Conservation (phyloP, 2,113 vertebrate genomes). For the Nesoenas mayeri region DNA sequence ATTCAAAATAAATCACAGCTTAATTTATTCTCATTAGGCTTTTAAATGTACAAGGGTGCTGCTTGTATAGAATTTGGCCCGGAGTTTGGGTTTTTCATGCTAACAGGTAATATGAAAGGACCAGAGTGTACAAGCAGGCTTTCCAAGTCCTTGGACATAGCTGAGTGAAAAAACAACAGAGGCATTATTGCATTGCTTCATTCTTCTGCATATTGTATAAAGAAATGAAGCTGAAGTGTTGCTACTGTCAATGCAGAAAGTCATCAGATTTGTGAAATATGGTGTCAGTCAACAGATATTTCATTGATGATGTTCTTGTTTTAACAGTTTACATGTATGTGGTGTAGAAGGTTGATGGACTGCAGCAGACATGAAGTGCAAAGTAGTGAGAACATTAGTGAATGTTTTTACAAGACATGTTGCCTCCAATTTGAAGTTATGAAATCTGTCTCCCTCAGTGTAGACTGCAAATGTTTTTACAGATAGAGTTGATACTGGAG, state of each 20-base stretch:
- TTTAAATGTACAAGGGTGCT: not conserved
- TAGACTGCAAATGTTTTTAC: not conserved
- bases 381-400: constrained; percentile 8
- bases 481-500: not conserved
- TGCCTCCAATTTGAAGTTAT: constrained; percentile 29
- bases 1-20: not conserved
- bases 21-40: not conserved
- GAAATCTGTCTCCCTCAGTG: constrained; percentile 37
- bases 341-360: constrained; percentile 25
- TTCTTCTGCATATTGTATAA: constrained; percentile 27
- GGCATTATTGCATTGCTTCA: not conserved
- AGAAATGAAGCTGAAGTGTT: constrained; percentile 43
- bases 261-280: constrained; percentile 59
- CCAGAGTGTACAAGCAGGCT: not conserved
- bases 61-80: not conserved
- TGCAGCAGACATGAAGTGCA: constrained; percentile 34
- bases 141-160: not conserved
- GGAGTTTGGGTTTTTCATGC: not conserved
- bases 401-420: constrained; percentile 43
- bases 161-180: not conserved
- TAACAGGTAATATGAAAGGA: not conserved
- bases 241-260: constrained; percentile 41
- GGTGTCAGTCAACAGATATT: constrained; percentile 58
- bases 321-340: constrained; percentile 53
- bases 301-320: constrained; percentile 24